Percentiles rank a stretch among this genome's conserved stretches.
Evolutionary conservation across 1,140 invertebrate genomes (phyloP).

Genomic region (Goniozus legneri): DNA sequence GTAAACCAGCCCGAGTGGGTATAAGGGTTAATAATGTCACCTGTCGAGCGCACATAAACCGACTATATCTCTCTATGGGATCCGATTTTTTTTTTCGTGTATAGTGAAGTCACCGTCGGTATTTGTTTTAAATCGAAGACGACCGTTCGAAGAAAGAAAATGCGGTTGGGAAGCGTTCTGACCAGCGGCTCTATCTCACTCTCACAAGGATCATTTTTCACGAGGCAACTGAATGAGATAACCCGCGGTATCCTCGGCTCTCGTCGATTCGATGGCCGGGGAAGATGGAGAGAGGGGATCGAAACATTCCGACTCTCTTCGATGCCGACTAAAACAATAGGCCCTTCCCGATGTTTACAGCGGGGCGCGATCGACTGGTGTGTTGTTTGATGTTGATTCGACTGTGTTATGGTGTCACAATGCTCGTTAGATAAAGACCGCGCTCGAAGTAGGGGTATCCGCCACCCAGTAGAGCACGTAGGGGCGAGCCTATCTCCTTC

Average conservation of each 20-base stretch:
- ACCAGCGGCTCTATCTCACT: constrained; percentile 17
- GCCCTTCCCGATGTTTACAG: too few species aligned
- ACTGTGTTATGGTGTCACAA: constrained; percentile 37
- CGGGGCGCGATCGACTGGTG: constrained; percentile 30
- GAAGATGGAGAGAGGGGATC: too few species aligned
- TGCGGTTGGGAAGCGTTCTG: constrained; percentile 2
- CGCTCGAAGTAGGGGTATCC: constrained; percentile 9
- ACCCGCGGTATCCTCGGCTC: constrained; percentile 17
- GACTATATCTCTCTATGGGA: too few species aligned
- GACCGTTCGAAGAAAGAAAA: neutral
- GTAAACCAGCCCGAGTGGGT: too few species aligned
- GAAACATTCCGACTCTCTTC: too few species aligned
- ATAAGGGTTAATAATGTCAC: too few species aligned
- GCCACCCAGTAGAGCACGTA: constrained; percentile 26
- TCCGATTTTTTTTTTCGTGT: neutral
- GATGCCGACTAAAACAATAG: constrained; percentile 29
- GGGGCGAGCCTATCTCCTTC: constrained; percentile 10
- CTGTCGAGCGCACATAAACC: too few species aligned
- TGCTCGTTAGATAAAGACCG: constrained; percentile 28
- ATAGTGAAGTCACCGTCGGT: neutral
- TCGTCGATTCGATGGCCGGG: too few species aligned
- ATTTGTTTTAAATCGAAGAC: neutral
- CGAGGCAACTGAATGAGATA: constrained; percentile 32
- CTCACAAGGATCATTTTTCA: constrained; percentile 48
- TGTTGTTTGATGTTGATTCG: constrained; percentile 40